Conservation (phyloP, 2,797 vertebrate genomes). For the Distichodus sexfasciatus region DNA sequence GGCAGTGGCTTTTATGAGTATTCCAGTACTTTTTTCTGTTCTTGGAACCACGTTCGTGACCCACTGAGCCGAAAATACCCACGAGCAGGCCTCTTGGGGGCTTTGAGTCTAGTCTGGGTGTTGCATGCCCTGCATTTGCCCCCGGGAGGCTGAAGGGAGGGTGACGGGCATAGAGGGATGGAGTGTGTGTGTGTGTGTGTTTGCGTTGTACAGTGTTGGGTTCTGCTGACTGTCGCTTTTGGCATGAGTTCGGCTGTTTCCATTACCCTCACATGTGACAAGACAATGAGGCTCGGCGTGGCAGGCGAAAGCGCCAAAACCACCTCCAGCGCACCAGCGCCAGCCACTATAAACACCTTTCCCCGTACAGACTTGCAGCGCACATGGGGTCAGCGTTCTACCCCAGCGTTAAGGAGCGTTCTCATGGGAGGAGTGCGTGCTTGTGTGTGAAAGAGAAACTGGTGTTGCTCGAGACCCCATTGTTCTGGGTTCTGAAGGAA, state of each 20-base stretch:
- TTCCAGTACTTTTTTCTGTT: constrained; percentile 41
- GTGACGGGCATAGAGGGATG: constrained; percentile 9
- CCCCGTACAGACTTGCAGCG: constrained; percentile 36
- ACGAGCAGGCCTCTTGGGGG: constrained; percentile 38
- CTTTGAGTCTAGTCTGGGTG: constrained; percentile 27
- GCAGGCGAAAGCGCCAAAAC: constrained; percentile 46
- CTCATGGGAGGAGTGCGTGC: constrained; percentile 3
- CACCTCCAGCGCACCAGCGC: constrained; percentile 40
- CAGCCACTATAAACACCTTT: constrained; percentile 47
- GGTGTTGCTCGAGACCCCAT: constrained; percentile 38
- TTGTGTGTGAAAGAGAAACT: constrained; percentile 29
- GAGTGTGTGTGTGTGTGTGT: constrained; percentile 33
- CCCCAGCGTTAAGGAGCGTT: constrained; percentile 14
- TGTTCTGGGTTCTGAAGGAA: constrained; percentile 34
- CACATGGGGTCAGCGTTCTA: constrained; percentile 42
- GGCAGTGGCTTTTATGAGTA: constrained; percentile 48
- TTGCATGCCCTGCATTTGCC: constrained; percentile 43
- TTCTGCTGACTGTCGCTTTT: constrained; percentile 53
- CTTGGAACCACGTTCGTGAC: constrained; percentile 38
- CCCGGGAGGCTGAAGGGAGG: constrained; percentile 12
- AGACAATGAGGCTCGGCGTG: constrained; percentile 48
- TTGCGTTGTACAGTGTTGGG: constrained; percentile 36
- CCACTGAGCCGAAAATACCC: constrained; percentile 40
- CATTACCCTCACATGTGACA: constrained; percentile 58
- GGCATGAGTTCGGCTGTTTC: constrained; percentile 53